phyloP scores from a whole-genome alignment of 2,113 vertebrate genomes.

The Brachyhypopomus occidentalis region DNA sequence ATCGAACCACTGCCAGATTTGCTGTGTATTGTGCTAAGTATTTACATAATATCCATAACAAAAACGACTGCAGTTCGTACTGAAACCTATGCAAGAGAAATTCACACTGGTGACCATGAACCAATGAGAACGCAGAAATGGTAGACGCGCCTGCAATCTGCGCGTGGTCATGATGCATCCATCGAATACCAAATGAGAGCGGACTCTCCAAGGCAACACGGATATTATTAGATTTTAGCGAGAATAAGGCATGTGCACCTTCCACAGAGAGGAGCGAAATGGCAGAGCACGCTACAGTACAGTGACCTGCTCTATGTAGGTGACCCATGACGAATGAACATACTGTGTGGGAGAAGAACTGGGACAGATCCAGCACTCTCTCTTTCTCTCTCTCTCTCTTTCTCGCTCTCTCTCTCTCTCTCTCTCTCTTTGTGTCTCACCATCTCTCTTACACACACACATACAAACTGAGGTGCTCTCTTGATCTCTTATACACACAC shows the following conservation, averaged over 20 bases:
- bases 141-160: not conserved
- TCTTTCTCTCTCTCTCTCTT: no score
- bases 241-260: conserved; percentile 15
- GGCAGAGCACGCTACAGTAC: conserved; percentile 19
- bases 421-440: no score
- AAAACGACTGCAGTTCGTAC: not conserved
- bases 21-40: not conserved
- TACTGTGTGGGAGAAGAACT: conserved; percentile 38
- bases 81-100: not conserved
- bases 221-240: conserved; percentile 20
- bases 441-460: not conserved
- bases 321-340: conserved; percentile 55
- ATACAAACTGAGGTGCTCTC: not conserved
- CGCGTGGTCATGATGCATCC: not conserved
- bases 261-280: conserved; percentile 28
- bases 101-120: no score
- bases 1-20: not conserved
- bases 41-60: conserved; percentile 20
- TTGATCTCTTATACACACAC: not conserved
- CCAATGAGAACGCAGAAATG: not conserved
- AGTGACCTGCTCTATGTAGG: conserved; percentile 54
- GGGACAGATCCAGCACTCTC: conserved; percentile 40
- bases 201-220: conserved; percentile 8
- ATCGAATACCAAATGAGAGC: conserved; percentile 8
- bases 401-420: no score